These are phyloP conservation scores for Plectropomus leopardus DNA, from an alignment of 2,113 vertebrate species.

Conservation along the genomic window DNA sequence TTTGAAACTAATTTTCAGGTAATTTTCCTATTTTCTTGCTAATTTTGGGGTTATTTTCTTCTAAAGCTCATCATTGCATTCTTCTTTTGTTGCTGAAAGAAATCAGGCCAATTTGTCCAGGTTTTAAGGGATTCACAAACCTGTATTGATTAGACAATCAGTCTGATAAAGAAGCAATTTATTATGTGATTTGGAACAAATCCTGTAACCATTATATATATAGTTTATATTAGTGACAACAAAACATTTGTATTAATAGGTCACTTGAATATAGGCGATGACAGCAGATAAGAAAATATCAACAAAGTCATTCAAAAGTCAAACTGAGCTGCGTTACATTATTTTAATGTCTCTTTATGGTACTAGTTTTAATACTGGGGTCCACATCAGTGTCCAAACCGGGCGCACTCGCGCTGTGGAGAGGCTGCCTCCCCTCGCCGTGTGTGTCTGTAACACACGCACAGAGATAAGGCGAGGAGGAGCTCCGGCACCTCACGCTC, in stretches of 20 bases:
- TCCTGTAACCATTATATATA: background rate
- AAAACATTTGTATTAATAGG: background rate
- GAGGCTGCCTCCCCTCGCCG: slow-evolving; percentile 2
- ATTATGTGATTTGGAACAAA: background rate
- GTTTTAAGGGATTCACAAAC: no score
- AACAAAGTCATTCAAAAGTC: no score
- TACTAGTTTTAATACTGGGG: slow-evolving; percentile 18
- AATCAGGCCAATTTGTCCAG: no score
- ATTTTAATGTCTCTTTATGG: no score
- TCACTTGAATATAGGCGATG: background rate
- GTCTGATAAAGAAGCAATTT: background rate
- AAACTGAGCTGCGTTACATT: no score
- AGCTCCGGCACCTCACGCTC: slow-evolving; percentile 68
- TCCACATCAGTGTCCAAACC: slow-evolving; percentile 13
- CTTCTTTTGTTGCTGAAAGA: no score
- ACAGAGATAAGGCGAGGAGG: slow-evolving; percentile 76
- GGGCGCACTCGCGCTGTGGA: slow-evolving; percentile 9
- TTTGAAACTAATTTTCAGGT: no score
- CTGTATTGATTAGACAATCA: background rate
- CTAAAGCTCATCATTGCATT: no score
- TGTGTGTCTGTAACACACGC: slow-evolving; percentile 31
- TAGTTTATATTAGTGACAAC: background rate
- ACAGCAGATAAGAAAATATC: no score
- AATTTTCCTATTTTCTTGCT: no score
- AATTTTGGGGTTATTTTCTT: no score